These are phyloP conservation scores for Theodoxus fluviatilis DNA, from an alignment of 2,888 invertebrate species.

Conservation along the genomic window DNA sequence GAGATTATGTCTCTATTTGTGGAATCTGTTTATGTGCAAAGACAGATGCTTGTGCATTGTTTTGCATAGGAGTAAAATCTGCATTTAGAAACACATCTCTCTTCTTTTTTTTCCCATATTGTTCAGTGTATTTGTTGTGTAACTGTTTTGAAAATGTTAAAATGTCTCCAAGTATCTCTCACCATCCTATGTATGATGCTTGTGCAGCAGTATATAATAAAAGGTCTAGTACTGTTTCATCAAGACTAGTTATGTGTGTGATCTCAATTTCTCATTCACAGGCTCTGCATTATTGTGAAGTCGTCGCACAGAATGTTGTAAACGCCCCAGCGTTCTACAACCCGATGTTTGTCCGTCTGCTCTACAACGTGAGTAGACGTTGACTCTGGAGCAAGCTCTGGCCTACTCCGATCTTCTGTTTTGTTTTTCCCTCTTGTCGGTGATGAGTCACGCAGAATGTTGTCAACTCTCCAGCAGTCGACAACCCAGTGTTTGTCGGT, in stretches of 20 bases:
- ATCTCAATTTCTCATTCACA: constrained; percentile 41
- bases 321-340: constrained; percentile 66
- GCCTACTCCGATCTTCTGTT: too few species aligned
- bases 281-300: constrained; percentile 83
- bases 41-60: too few species aligned
- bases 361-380: constrained; percentile 48
- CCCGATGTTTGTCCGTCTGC: constrained; percentile 49
- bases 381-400: neutral
- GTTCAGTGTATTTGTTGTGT: neutral
- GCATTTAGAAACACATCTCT: too few species aligned
- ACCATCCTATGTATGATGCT: too few species aligned
- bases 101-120: too few species aligned
- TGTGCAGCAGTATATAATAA: too few species aligned
- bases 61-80: too few species aligned
- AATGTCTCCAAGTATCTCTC: too few species aligned
- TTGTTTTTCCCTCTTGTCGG: neutral
- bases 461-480: constrained; percentile 67
- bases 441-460: constrained; percentile 78
- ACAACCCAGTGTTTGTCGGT: constrained; percentile 50
- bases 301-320: constrained; percentile 75
- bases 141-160: neutral
- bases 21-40: neutral
- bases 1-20: neutral
- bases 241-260: too few species aligned
- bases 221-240: neutral